A percentile compares a stretch with the other conserved stretches of the same genome.
Evolutionary conservation across 2,113 vertebrate species (phyloP).

Genomic region (Catharus fuscescens): DNA sequence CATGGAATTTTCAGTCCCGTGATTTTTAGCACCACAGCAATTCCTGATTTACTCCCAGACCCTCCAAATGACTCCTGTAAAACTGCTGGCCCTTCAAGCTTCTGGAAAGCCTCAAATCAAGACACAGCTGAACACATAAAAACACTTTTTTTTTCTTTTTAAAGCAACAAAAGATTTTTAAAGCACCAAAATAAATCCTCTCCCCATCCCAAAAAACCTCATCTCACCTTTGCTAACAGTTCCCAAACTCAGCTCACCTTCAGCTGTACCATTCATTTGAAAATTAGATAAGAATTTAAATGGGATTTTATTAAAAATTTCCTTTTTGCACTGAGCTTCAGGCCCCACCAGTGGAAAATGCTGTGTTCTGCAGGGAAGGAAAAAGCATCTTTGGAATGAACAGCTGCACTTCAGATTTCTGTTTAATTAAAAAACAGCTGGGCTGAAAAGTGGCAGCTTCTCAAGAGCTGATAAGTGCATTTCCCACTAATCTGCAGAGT

Average conservation of each 20-base stretch:
- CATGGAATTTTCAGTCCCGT: fast-evolving
- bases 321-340: not conserved
- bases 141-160: not conserved
- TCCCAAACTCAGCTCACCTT: not conserved
- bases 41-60: not conserved
- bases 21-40: not conserved
- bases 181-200: not conserved
- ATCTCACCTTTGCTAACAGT: not conserved
- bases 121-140: not conserved
- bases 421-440: constrained; percentile 53
- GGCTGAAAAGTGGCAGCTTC: constrained; percentile 8
- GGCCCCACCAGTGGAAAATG: not conserved
- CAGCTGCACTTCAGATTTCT: constrained; percentile 17
- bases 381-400: not conserved
- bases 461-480: constrained; percentile 8
- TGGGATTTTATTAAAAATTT: not conserved
- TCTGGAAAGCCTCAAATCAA: not conserved
- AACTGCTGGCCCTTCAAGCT: not conserved
- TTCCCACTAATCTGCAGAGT: not conserved
- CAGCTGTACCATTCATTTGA: not conserved
- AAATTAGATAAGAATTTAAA: not conserved
- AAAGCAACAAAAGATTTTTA: not conserved
- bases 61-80: not conserved
- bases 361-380: not conserved
- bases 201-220: not conserved